phyloP scores from a whole-genome alignment of 1,140 invertebrate species.

The Chironomus striatipennis region DNA sequence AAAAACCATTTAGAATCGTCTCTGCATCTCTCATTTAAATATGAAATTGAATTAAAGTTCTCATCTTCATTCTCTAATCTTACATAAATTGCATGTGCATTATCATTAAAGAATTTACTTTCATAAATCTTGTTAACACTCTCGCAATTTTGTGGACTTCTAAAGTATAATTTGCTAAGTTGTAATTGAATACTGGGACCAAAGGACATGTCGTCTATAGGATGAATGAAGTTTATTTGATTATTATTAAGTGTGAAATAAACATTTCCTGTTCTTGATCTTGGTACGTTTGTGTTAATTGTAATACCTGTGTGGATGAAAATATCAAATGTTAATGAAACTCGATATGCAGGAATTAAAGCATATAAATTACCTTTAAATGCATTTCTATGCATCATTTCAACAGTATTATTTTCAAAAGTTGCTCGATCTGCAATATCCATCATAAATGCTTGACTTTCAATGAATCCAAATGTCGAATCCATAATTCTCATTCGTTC shows the following conservation, averaged over 20 bases:
- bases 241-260: background rate
- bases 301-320: background rate
- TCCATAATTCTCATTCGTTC: conserved; percentile 41
- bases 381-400: conserved; percentile 46
- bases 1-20: background rate
- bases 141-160: background rate
- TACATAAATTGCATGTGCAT: background rate
- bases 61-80: background rate
- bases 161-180: background rate
- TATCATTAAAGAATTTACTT: conserved; percentile 10
- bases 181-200: background rate
- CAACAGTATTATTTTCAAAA: conserved; percentile 57
- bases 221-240: conserved; percentile 2
- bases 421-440: conserved; percentile 50
- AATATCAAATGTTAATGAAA: background rate
- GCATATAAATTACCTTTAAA: conserved; percentile 35
- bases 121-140: background rate
- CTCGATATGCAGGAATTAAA: background rate
- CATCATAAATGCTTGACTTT: conserved; percentile 56
- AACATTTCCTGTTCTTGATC: background rate
- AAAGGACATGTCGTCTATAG: background rate
- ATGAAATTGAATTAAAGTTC: background rate
- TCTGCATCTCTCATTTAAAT: background rate
- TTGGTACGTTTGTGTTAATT: background rate
- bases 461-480: conserved; percentile 43